These are phyloP conservation scores for Scaptodrosophila latifasciaeformis DNA, from an alignment of 2,888 invertebrate genomes.

Conservation along the genomic window DNA sequence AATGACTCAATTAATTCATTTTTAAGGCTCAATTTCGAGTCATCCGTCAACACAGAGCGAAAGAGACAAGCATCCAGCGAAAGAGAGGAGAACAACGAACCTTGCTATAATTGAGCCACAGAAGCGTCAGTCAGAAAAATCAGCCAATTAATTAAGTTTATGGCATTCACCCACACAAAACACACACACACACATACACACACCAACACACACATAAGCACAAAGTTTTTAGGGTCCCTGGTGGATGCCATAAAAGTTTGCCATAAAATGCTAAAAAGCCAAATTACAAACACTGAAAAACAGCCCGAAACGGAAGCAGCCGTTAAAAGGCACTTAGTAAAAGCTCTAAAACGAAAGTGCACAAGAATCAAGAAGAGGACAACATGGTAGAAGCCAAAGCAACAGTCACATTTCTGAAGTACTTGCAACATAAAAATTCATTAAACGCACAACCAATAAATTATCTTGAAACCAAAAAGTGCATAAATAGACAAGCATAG, in stretches of 20 bases:
- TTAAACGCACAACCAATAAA: slow-evolving; percentile 57
- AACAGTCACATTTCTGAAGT: slow-evolving; percentile 1
- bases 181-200: no score
- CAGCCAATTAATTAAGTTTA: slow-evolving; percentile 62
- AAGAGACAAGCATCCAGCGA: no score
- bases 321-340: slow-evolving; percentile 52
- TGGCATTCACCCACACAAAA: no score
- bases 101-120: slow-evolving; percentile 9
- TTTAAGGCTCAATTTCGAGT: no score
- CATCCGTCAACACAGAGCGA: no score
- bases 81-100: not conserved
- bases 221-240: slow-evolving; percentile 36
- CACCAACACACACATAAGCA: slow-evolving; percentile 34
- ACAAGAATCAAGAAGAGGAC: slow-evolving; percentile 1
- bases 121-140: slow-evolving; percentile 4
- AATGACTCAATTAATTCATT: no score
- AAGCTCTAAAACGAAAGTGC: slow-evolving; percentile 22
- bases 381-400: not conserved
- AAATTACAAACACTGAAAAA: slow-evolving; percentile 35
- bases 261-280: slow-evolving; percentile 43
- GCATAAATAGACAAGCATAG: slow-evolving; percentile 36
- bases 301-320: slow-evolving; percentile 30
- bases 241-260: slow-evolving; percentile 26
- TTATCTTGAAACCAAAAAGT: slow-evolving; percentile 67
- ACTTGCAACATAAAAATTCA: slow-evolving; percentile 54